These are phyloP conservation scores for Cyphomyrus plagiostoma DNA, from an alignment of 2,113 vertebrate species.

Conservation along the genomic window DNA sequence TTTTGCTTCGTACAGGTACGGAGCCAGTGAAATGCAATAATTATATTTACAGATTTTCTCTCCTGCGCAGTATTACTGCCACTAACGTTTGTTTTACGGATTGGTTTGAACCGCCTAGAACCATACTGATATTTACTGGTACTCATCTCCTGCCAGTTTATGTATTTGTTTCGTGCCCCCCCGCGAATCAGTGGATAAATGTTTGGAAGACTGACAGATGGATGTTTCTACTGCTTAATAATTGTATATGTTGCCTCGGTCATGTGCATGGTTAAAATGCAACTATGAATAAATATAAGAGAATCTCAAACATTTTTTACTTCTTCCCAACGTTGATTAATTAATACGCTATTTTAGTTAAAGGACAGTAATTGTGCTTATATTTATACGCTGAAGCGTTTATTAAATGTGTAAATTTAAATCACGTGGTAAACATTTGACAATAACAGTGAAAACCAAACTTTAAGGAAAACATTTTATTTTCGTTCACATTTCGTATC, in stretches of 20 bases:
- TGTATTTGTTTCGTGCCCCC: background rate
- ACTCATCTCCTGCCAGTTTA: background rate
- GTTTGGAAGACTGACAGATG: background rate
- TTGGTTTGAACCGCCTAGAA: background rate
- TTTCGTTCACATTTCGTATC: slow-evolving; percentile 74
- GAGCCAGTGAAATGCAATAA: background rate
- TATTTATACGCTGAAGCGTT: background rate
- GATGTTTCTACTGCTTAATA: background rate
- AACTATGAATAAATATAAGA: background rate
- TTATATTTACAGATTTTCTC: background rate
- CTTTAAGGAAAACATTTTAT: slow-evolving; percentile 56
- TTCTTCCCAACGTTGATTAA: background rate
- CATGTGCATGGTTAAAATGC: background rate
- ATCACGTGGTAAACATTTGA: background rate
- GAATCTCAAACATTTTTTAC: background rate
- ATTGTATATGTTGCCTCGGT: background rate
- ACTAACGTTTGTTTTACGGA: background rate
- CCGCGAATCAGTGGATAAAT: background rate
- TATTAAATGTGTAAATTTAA: background rate
- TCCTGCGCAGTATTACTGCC: background rate
- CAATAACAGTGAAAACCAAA: background rate
- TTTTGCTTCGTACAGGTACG: background rate
- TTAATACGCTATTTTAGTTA: background rate
- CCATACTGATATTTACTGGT: background rate
- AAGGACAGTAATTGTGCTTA: background rate